Evolutionary conservation across 1,140 invertebrate species (phyloP), one percentile per base, ranked within the genome.

Genomic region (Callitettix versicolor): DNA sequence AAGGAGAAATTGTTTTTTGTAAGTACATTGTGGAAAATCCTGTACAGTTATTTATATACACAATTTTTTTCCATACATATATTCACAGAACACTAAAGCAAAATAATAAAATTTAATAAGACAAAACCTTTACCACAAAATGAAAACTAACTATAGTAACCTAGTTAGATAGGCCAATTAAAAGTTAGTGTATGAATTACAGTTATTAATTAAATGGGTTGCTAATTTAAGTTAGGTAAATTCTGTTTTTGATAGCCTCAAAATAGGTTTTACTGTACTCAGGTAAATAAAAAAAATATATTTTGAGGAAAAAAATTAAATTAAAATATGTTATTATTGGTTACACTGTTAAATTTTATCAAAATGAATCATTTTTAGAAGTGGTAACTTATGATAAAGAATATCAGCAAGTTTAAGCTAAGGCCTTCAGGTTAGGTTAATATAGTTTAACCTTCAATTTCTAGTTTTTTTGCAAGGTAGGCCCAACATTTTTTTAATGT

Each of bases 1-100:
- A 89, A 70, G 88, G 88, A 59, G 87, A 91, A 74, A 79, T 88
- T 53, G 72, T 89, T 6, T 91, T 88, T 65, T 88, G 86, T 68
- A 87, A 88, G 68, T 65, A 49, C 11, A 3, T 21, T 30, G 17
- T 34, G 9, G 44, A 15, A 9, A 47, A 21, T 20, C 9, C 9
- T 7, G 14, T 52, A 6, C 33, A 38, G 3, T 40, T 3, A 12
- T 15, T 15, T n/a, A 17, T 24, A 17, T 52, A 6, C 3, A 21
- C 34, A 12, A 9, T 22, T 40, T 15, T 22, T 4, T 40, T 12
- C 9, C 17, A 11, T 2, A 9, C 11, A 9, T 36, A 17, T n/a
- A 15, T 14, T 33, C n/a, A 4, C 4, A n/a, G 12, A 34, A 11
- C 12, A 9, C n/a, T 34, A 7, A 17, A 51, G 3, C 9, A 11